These are phyloP conservation scores for Corythornis madagascariensis DNA, from an alignment of 2,113 vertebrate genomes.

Conservation along the genomic window DNA sequence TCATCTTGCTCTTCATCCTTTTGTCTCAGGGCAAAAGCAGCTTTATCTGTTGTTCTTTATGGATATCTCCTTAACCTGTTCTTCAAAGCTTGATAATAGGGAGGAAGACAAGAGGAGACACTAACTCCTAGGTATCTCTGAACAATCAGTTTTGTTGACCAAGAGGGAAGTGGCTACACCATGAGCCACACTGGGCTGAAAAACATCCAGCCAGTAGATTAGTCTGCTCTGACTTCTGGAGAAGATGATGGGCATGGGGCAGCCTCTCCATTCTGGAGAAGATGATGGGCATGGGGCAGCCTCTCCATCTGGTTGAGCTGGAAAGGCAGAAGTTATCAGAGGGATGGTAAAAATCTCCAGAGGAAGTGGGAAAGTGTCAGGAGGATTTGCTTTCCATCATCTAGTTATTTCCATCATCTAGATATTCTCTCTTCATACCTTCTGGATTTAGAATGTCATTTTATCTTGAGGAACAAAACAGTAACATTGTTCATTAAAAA, in stretches of 20 bases:
- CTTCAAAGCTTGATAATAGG: not conserved
- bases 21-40: not conserved
- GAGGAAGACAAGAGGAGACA: not conserved
- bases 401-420: not conserved
- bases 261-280: not conserved
- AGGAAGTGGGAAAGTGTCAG: not conserved
- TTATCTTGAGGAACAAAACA: not conserved
- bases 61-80: not conserved
- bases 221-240: not conserved
- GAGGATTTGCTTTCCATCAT: not conserved
- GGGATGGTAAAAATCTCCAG: not conserved
- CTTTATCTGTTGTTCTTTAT: not conserved
- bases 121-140: not conserved
- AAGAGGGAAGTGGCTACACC: not conserved
- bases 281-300: not conserved
- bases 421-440: not conserved
- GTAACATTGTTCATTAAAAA: not conserved
- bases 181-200: not conserved
- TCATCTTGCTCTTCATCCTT: not conserved
- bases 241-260: not conserved
- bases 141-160: not conserved
- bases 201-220: not conserved
- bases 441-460: not conserved
- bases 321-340: not conserved
- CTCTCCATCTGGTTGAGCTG: not conserved